Conservation (phyloP, 2,888 invertebrate species). For the Exocentrus adspersus region DNA sequence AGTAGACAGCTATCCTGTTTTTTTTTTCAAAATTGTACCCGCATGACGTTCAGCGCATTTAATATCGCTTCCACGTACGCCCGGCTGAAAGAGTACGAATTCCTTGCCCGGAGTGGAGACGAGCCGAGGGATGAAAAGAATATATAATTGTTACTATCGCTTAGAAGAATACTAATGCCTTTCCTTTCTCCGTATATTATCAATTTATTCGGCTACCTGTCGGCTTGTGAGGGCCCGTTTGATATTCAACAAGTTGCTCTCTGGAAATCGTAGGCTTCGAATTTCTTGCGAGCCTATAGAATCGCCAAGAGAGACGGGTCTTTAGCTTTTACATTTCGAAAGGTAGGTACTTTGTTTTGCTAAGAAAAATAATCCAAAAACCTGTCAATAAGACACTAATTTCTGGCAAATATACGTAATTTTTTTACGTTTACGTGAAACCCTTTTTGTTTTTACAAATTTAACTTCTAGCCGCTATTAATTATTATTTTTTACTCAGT, state of each 20-base stretch:
- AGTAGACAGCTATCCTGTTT: slow-evolving; percentile 24
- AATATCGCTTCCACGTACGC: slow-evolving; percentile 42
- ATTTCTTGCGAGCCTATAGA: no score
- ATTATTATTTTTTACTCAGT: no score
- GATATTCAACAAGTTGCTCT: slow-evolving; percentile 40
- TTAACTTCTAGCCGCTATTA: no score
- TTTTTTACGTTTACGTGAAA: no score
- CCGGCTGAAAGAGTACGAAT: slow-evolving; percentile 40
- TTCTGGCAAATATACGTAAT: no score
- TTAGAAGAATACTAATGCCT: slow-evolving; percentile 42
- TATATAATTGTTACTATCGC: slow-evolving; percentile 46
- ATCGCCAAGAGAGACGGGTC: no score
- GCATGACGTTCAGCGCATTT: slow-evolving; percentile 25
- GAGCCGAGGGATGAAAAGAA: slow-evolving; percentile 46
- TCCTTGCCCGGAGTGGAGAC: slow-evolving; percentile 37
- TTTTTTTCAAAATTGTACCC: slow-evolving; percentile 27
- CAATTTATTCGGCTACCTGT: slow-evolving; percentile 40
- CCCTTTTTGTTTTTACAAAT: no score
- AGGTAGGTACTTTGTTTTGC: no score
- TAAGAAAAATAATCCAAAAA: no score
- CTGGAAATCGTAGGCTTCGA: neutral
- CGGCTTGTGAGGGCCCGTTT: slow-evolving; percentile 33
- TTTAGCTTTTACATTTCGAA: no score
- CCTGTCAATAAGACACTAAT: no score
- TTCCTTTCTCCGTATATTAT: slow-evolving; percentile 27